Evolutionary conservation across 2,888 invertebrate species (phyloP), one percentile per base, ranked within the genome.

Genomic region (Eulithis testata): DNA sequence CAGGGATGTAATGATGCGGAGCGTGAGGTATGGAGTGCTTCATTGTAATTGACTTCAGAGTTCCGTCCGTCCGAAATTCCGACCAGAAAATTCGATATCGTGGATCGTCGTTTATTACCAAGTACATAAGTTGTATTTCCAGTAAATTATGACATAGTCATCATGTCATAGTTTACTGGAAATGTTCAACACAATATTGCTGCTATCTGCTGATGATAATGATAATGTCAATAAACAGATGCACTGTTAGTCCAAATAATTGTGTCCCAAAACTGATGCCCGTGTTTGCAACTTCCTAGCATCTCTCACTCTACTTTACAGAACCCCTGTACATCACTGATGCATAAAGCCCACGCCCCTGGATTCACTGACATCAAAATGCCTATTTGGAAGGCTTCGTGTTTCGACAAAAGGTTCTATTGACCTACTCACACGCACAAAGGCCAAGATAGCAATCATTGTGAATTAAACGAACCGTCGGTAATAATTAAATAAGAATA

Each of bases 391-490:
- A 74, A 69, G 69, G 62, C 60, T 68, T 67, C 66, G 57, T 55
- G 60, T 66, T 52, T 60, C 65, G 71, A 76, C 73, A 78, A 79
- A 75, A 78, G 67, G 73, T 68, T 70, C 60, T 69, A 73, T 75
- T 80, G 76, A 78, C 78, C 78, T 70, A 79, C 72, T 76, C 70
- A 61, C 69, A 40, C 40, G 40, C 8, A 73, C 66, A 76, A 71
- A 72, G 68, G 51, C 63, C 58, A 54, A 63, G 65, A 68, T 69
- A 74, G 70, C 65, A 50, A 69, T 40, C 72, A 72, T 40, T 75
- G 76, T 59, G 74, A 76, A 74, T 44, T 61, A 59, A 71, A 57
- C 55, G 61, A 60, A 71, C 54, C 55, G 53, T 59, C 37, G 4
- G 56, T 44, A 54, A 58, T 66, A 40, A 40, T 40, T 40, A 40